Evolutionary conservation across 2,113 vertebrate genomes (phyloP).

Genomic region (Phylloscopus trochiloides): DNA sequence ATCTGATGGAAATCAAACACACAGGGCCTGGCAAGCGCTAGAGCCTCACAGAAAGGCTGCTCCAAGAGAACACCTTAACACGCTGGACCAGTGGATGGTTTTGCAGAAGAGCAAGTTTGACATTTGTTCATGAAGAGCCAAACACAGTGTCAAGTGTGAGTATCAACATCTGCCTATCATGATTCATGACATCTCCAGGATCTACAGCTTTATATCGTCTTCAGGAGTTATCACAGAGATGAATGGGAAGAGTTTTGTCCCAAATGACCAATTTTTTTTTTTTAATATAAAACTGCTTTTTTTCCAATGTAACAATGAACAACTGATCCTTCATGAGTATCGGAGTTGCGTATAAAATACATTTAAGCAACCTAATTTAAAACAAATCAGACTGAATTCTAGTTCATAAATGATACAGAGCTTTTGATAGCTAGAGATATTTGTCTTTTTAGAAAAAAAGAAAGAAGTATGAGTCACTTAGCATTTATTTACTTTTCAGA

Average conservation of each 20-base stretch:
- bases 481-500: conserved; percentile 47
- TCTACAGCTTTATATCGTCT: background rate
- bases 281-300: background rate
- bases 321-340: background rate
- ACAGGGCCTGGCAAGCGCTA: background rate
- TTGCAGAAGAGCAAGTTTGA: background rate
- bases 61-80: background rate
- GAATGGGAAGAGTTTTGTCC: background rate
- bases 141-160: background rate
- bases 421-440: background rate
- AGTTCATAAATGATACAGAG: background rate
- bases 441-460: background rate
- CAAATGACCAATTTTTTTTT: accelerated
- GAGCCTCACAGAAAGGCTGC: accelerated
- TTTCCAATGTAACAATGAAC: background rate
- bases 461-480: background rate
- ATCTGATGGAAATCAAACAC: background rate
- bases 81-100: background rate
- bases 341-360: background rate
- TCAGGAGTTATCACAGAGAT: background rate
- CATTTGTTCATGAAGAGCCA: background rate
- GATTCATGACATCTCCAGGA: background rate
- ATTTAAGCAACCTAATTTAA: background rate
- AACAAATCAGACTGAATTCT: background rate
- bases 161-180: background rate